A percentile compares a stretch with the other conserved stretches of the same genome.
phyloP scores from a whole-genome alignment of 1,140 invertebrate species.

The Piezodorus guildinii region DNA sequence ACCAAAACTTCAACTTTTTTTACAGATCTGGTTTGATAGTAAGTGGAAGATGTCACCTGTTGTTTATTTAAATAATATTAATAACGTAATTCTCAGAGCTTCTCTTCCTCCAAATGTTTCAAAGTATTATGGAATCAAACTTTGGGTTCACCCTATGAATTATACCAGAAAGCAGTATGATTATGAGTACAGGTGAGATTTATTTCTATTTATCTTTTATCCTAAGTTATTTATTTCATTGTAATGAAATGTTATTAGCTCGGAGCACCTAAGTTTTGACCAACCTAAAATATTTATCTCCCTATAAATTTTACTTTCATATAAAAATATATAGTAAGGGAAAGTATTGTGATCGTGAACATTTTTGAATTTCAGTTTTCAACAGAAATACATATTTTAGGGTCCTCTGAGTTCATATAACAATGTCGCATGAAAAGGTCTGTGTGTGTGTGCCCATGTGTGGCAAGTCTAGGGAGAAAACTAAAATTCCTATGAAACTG shows the following conservation, averaged over 20 bases:
- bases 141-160: conserved; percentile 19
- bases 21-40: conserved; percentile 52
- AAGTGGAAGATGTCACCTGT: conserved; percentile 46
- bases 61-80: conserved; percentile 47
- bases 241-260: neutral
- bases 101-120: conserved; percentile 7
- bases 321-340: too few species aligned
- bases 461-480: too few species aligned
- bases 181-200: conserved; percentile 15
- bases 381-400: too few species aligned
- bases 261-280: neutral
- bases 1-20: neutral
- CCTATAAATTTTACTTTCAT: too few species aligned
- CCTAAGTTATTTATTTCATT: neutral
- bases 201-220: too few species aligned
- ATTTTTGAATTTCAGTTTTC: too few species aligned
- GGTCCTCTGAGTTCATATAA: too few species aligned
- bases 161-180: conserved; percentile 20
- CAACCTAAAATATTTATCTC: too few species aligned
- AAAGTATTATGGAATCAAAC: conserved; percentile 16
- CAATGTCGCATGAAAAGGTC: too few species aligned
- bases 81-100: conserved; percentile 37
- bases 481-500: too few species aligned
- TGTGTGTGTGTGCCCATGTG: too few species aligned
- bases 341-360: too few species aligned